These are phyloP conservation scores for Dolichopus griseipennis DNA, from an alignment of 2,888 invertebrate species.

Conservation along the genomic window DNA sequence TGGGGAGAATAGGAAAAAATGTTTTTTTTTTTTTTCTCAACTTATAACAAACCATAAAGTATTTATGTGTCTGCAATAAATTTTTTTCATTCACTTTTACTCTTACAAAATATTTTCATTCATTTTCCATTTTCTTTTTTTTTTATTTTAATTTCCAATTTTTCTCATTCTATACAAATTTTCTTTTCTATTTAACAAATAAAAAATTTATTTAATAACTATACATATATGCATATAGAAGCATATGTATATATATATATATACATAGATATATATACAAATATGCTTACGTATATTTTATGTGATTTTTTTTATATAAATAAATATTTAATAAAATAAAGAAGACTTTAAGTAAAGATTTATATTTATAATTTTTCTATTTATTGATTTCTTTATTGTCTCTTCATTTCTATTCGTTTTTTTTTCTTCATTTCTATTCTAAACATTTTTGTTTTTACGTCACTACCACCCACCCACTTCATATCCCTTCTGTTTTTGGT, in stretches of 20 bases:
- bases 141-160: no score
- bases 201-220: neutral
- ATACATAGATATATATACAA: neutral
- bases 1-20: neutral
- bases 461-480: no score
- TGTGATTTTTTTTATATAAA: neutral
- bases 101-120: neutral
- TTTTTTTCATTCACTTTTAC: constrained; percentile 22
- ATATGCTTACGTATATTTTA: neutral
- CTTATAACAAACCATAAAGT: neutral
- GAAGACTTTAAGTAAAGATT: neutral
- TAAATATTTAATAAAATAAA: neutral
- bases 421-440: neutral
- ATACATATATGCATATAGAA: neutral
- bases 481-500: no score
- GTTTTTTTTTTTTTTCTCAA: no score
- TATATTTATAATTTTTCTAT: neutral
- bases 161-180: neutral
- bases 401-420: neutral
- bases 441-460: neutral
- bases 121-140: neutral
- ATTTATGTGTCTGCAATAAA: constrained; percentile 22
- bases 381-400: neutral
- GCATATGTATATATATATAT: neutral
- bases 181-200: neutral